Evolutionary conservation across 2,113 vertebrate species (phyloP).

Genomic region (Siniperca chuatsi): DNA sequence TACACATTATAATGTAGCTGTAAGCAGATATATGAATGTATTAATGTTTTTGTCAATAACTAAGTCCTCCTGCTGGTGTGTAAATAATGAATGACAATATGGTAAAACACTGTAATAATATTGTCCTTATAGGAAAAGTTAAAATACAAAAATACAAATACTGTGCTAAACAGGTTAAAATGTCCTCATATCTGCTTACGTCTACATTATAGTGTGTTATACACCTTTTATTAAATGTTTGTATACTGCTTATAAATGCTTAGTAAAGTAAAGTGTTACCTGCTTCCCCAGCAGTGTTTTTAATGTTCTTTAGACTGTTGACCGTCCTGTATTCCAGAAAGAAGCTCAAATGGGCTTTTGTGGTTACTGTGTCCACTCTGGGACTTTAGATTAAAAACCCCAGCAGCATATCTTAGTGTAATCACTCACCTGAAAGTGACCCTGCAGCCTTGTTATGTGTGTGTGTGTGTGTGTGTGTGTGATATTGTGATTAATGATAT

Average conservation of each 20-base stretch:
- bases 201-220: not conserved
- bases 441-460: not conserved
- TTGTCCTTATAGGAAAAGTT: too few relatives aligned
- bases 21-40: too few relatives aligned
- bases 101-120: too few relatives aligned
- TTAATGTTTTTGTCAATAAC: too few relatives aligned
- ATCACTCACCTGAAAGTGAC: not conserved
- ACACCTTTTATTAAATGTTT: not conserved
- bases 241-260: too few relatives aligned
- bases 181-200: not conserved
- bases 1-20: too few relatives aligned
- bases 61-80: too few relatives aligned
- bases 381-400: not conserved
- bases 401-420: not conserved
- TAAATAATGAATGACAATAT: too few relatives aligned
- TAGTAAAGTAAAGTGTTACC: too few relatives aligned
- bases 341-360: not conserved
- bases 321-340: not conserved
- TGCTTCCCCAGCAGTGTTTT: not conserved
- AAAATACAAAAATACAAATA: too few relatives aligned
- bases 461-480: not conserved
- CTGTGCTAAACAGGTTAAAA: not conserved
- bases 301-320: not conserved
- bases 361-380: not conserved
- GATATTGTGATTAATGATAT: conserved; percentile 5